Conservation (phyloP, 1,140 invertebrate genomes). For the Plodia interpunctella region DNA sequence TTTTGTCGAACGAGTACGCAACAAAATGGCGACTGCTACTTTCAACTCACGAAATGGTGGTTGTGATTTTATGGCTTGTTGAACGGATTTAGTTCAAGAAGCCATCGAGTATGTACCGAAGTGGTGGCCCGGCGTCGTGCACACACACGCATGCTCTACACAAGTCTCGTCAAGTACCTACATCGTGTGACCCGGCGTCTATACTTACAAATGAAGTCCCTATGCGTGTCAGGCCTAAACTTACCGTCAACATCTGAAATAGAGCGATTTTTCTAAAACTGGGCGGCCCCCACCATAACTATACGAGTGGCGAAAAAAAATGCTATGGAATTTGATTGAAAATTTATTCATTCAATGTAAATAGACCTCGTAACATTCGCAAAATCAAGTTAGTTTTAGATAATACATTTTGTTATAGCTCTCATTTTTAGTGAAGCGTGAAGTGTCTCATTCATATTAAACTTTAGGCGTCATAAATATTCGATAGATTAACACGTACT, state of each 20-base stretch:
- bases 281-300: slow-evolving; percentile 61
- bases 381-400: slow-evolving; percentile 36
- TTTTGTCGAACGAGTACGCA: slow-evolving; percentile 40
- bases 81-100: slow-evolving; percentile 26
- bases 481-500: slow-evolving; percentile 11
- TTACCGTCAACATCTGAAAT: slow-evolving; percentile 76
- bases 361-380: slow-evolving; percentile 55
- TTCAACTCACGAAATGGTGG: slow-evolving; percentile 33
- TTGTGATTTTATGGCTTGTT: slow-evolving; percentile 17
- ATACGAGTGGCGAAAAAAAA: slow-evolving; percentile 59
- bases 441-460: slow-evolving; percentile 57
- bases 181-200: slow-evolving; percentile 20
- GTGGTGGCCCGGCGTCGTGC: slow-evolving; percentile 46
- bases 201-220: slow-evolving; percentile 38
- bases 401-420: slow-evolving; percentile 36
- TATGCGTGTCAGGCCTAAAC: slow-evolving; percentile 64
- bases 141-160: slow-evolving; percentile 51
- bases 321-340: slow-evolving; percentile 67
- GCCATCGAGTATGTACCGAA: slow-evolving; percentile 45
- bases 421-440: slow-evolving; percentile 32
- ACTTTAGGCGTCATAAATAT: slow-evolving; percentile 42
- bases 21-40: slow-evolving; percentile 59
- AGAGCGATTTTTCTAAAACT: slow-evolving; percentile 65
- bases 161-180: slow-evolving; percentile 33
- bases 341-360: slow-evolving; percentile 58